Evolutionary conservation across 2,888 invertebrate species (phyloP).

Genomic region (Epinotia ramella): DNA sequence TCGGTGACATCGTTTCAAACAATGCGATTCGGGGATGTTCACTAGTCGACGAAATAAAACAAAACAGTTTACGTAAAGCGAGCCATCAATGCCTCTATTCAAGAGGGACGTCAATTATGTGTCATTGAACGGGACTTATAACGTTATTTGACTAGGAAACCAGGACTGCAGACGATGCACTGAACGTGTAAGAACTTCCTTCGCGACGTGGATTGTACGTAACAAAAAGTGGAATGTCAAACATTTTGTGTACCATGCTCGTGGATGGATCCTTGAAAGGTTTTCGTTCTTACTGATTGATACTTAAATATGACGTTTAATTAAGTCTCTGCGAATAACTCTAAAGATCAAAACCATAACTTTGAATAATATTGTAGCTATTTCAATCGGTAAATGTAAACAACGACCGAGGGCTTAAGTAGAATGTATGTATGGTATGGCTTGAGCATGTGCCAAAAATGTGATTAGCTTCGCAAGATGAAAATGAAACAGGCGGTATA

Average conservation of each 20-base stretch:
- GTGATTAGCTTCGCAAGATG: conserved; percentile 42
- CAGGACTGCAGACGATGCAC: conserved; percentile 14
- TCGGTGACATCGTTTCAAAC: conserved; percentile 41
- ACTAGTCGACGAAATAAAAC: conserved; percentile 39
- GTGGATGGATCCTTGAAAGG: neutral
- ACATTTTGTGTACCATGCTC: neutral
- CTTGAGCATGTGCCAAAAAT: conserved; percentile 44
- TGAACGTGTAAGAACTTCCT: neutral
- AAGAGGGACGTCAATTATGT: neutral
- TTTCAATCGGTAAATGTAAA: conserved; percentile 23
- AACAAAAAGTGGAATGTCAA: neutral
- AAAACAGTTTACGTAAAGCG: conserved; percentile 25
- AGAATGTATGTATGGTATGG: conserved; percentile 37
- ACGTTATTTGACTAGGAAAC: neutral
- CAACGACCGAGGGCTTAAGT: conserved; percentile 32
- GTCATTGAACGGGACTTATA: neutral
- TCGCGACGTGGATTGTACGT: neutral
- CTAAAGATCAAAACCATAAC: neutral
- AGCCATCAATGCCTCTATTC: neutral
- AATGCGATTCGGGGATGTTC: conserved; percentile 41
- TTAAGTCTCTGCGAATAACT: neutral
- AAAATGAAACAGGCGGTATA: conserved; percentile 24
- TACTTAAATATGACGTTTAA: neutral
- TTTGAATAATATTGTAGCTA: neutral
- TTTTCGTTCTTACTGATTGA: neutral